A percentile compares a stretch with the other conserved stretches of the same genome.
These are phyloP conservation scores for Gerris lacustris DNA, from an alignment of 2,888 invertebrate genomes.

Conservation along the genomic window DNA sequence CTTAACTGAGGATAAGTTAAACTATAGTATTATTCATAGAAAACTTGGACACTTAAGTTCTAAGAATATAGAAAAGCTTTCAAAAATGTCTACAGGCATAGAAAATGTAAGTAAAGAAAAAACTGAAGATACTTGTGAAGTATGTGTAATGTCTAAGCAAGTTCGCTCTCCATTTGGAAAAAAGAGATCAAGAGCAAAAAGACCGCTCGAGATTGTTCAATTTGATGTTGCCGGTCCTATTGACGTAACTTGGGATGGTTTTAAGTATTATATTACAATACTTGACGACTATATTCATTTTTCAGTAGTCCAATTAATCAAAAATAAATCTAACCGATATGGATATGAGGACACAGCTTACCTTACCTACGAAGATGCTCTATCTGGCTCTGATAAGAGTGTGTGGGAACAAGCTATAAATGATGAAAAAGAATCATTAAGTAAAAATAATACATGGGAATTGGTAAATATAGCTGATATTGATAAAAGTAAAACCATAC, in stretches of 20 bases:
- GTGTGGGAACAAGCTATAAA: too few species aligned
- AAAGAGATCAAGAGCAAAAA: conserved; percentile 14
- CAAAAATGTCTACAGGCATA: conserved; percentile 11
- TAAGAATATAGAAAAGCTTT: conserved; percentile 12
- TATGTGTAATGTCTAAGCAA: conserved; percentile 17
- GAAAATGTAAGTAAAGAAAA: not conserved
- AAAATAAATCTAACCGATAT: conserved; percentile 17
- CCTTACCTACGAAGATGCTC: too few species aligned
- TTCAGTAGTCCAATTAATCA: conserved; percentile 8
- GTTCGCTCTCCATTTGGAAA: conserved; percentile 13
- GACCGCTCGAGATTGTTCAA: conserved; percentile 18
- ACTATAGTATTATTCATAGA: conserved; percentile 7
- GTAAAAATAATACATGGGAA: too few species aligned
- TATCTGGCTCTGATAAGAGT: too few species aligned
- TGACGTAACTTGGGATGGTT: conserved; percentile 10
- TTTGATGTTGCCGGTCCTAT: conserved; percentile 20
- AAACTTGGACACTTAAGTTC: conserved; percentile 19
- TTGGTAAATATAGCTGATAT: too few species aligned
- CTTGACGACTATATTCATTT: conserved; percentile 22
- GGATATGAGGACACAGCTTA: too few species aligned
- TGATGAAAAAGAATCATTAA: too few species aligned
- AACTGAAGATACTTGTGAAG: conserved; percentile 12
- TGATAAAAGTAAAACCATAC: too few species aligned
- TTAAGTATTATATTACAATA: conserved; percentile 16
- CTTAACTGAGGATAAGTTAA: conserved; percentile 7